A percentile compares a stretch with the other conserved stretches of the same genome.
Conservation (phyloP, 2,888 invertebrate genomes). For the Euzetes globulus region DNA sequence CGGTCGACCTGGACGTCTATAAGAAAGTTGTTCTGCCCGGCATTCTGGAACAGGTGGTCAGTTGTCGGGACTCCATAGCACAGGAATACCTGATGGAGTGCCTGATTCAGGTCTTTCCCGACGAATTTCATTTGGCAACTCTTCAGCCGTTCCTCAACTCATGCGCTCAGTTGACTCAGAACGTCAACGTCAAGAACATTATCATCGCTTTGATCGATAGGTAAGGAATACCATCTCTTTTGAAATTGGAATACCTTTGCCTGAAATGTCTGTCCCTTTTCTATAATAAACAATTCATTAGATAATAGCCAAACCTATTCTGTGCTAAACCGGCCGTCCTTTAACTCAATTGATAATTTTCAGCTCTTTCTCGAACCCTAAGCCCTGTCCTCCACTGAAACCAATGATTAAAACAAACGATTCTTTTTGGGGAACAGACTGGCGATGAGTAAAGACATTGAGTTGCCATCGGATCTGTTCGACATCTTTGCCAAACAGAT, state of each 20-base stretch:
- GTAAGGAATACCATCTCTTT: not conserved
- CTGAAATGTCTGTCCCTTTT: no score
- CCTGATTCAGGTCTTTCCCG: slow-evolving; percentile 97
- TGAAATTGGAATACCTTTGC: no score
- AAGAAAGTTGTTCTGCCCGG: slow-evolving; percentile 74
- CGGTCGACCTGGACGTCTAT: slow-evolving; percentile 84
- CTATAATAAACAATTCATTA: no score
- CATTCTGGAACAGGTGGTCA: slow-evolving; percentile 95
- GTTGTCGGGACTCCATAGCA: slow-evolving; percentile 94
- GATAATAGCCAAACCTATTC: no score
- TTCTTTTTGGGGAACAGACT: slow-evolving; percentile 23
- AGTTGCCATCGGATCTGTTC: slow-evolving; percentile 92
- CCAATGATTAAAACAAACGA: slow-evolving; percentile 78
- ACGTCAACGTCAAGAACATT: slow-evolving; percentile 96
- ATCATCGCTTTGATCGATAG: slow-evolving; percentile 88
- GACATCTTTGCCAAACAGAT: slow-evolving; percentile 98
- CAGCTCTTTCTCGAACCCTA: no score
- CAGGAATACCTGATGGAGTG: slow-evolving; percentile 99
- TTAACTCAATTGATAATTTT: no score
- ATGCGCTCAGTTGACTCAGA: slow-evolving; percentile 88
- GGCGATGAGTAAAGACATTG: slow-evolving; percentile 63
- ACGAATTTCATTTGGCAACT: slow-evolving; percentile 95
- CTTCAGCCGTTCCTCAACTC: slow-evolving; percentile 90
- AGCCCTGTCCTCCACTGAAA: slow-evolving; percentile 63
- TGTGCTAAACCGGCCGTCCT: no score